These are phyloP conservation scores for Drusus annulatus DNA, from an alignment of 1,140 invertebrate species.

Conservation along the genomic window DNA sequence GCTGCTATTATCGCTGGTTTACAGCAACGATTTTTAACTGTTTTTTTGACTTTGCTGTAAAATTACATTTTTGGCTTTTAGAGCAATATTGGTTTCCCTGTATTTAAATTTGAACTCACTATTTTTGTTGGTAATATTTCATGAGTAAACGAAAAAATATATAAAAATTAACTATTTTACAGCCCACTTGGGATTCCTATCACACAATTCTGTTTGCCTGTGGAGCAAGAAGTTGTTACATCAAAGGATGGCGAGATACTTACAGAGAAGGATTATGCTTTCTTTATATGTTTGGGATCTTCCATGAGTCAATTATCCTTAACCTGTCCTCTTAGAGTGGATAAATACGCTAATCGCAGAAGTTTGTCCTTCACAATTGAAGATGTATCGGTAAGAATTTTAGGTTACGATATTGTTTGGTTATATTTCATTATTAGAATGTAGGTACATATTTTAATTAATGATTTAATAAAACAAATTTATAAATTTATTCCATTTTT, in stretches of 20 bases:
- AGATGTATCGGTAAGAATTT: constrained; percentile 8
- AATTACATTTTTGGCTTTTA: no score
- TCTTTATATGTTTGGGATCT: constrained; percentile 2
- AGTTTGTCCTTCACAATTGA: constrained; percentile 65
- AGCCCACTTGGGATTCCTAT: not conserved
- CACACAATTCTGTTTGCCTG: not conserved
- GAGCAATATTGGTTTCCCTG: no score
- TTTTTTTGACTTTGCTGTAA: no score
- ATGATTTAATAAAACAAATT: no score
- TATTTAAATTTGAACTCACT: not conserved
- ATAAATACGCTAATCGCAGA: constrained; percentile 67
- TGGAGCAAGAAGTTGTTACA: not conserved
- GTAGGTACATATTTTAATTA: not conserved
- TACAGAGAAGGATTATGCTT: constrained; percentile 21
- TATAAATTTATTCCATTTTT: no score
- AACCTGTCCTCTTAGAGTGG: constrained; percentile 73
- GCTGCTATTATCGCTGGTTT: no score
- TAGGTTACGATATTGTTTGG: not conserved
- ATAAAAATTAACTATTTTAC: not conserved
- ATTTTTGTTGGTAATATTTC: not conserved
- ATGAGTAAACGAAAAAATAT: not conserved
- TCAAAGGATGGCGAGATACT: no score
- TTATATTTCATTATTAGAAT: not conserved
- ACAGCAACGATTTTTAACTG: no score
- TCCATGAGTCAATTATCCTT: constrained; percentile 56